A percentile compares a stretch with the other conserved stretches of the same genome.
Conservation (phyloP, 2,888 invertebrate species). For the Tinea pellionella region DNA sequence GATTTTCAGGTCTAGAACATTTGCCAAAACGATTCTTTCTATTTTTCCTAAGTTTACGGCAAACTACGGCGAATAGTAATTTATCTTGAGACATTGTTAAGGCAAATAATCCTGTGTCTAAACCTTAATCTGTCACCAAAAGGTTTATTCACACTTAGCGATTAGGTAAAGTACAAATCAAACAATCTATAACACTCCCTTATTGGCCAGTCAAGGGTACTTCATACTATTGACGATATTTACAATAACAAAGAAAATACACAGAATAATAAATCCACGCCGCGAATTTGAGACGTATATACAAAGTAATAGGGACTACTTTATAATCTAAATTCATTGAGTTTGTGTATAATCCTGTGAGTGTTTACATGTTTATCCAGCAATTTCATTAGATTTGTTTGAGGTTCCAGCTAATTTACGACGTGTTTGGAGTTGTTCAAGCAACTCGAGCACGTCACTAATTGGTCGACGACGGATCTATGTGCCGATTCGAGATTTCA, state of each 20-base stretch:
- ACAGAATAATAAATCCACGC: neutral
- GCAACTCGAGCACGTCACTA: constrained; percentile 31
- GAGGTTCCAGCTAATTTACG: constrained; percentile 58
- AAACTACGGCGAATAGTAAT: too few relatives aligned
- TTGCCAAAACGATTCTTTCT: neutral
- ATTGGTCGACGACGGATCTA: constrained; percentile 32
- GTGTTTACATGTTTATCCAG: constrained; percentile 36
- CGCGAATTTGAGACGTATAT: neutral
- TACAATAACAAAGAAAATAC: constrained; percentile 1
- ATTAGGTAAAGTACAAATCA: neutral
- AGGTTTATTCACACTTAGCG: neutral
- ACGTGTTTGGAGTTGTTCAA: constrained; percentile 43
- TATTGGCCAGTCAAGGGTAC: constrained; percentile 57
- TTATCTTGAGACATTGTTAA: neutral
- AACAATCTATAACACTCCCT: constrained; percentile 25
- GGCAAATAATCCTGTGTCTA: too few relatives aligned
- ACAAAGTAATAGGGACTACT: neutral
- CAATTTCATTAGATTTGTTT: constrained; percentile 59
- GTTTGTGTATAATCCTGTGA: neutral
- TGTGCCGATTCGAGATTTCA: constrained; percentile 13
- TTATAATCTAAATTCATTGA: neutral
- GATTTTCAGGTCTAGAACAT: constrained; percentile 1
- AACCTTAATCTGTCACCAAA: neutral
- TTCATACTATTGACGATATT: constrained; percentile 31
- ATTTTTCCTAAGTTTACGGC: neutral